Conservation (phyloP, 2,113 vertebrate species). For the Bothrops jararaca region DNA sequence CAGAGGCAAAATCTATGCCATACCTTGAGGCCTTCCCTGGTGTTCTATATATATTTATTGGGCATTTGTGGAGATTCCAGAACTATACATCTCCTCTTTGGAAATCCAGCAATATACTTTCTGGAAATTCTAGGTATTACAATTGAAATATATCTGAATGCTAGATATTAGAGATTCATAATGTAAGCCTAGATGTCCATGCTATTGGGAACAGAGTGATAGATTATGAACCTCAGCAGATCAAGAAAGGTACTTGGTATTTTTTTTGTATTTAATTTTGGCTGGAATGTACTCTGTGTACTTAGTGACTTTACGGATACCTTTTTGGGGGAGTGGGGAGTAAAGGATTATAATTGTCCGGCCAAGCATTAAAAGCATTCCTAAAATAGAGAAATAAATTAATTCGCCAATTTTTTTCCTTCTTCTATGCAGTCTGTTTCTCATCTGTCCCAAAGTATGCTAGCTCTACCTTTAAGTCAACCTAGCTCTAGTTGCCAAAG, state of each 20-base stretch:
- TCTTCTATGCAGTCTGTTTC: conserved; percentile 57
- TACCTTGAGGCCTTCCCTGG: neutral
- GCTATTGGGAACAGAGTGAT: neutral
- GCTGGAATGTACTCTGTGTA: neutral
- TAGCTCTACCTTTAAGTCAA: conserved; percentile 65
- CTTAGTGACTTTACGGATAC: neutral
- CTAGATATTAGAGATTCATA: neutral
- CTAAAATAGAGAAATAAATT: conserved; percentile 56
- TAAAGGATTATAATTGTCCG: conserved; percentile 18
- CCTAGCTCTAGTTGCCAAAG: conserved; percentile 61
- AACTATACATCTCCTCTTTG: neutral
- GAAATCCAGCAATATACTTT: neutral
- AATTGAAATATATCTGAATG: neutral
- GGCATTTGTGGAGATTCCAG: neutral
- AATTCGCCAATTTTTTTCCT: conserved; percentile 44
- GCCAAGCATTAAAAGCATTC: conserved; percentile 70
- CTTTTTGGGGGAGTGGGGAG: neutral
- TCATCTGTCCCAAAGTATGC: conserved; percentile 59
- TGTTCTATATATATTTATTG: neutral
- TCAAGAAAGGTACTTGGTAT: neutral
- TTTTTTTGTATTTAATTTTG: neutral
- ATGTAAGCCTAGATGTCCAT: neutral
- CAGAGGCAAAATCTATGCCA: neutral
- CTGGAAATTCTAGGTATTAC: neutral
- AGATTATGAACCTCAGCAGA: too few relatives aligned